Base-by-base conservation (phyloP, 2,888 invertebrate genomes). In the Callyntrura sp. region DNA sequence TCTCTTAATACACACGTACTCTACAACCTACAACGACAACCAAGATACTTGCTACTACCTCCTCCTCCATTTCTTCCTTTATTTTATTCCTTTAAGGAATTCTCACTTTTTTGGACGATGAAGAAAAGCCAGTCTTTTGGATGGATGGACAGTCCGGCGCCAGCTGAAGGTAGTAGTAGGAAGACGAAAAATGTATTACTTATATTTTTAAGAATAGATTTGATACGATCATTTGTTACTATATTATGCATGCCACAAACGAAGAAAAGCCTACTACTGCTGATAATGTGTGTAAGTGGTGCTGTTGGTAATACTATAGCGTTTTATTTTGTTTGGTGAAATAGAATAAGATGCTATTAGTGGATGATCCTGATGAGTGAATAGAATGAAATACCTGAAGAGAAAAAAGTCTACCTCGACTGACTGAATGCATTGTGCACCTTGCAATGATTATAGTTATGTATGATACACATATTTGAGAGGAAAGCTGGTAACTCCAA, bases 31-130 rank as follows among this genome's bases (percentile, higher is more conserved):
- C n/a, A n/a, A n/a, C n/a, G n/a, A n/a, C n/a, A n/a, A n/a, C n/a
- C n/a, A n/a, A n/a, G n/a, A n/a, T n/a, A n/a, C n/a, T n/a, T n/a
- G 20, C 43, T 25, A 17, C 68, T 68, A 60, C 82, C 62, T 43
- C 60, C 20, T 57, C 43, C 14, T 43, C 82, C 23, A 17, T 51
- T 68, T 83, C 68, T 55, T 83, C 35, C 62, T n/a, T n/a, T n/a
- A n/a, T n/a, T n/a, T n/a, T 70, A 43, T 65, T 70, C 82, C 82
- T 83, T 70, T 83, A 43, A 83, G 83, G 70, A 83, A 83, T 79
- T 76, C 79, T 83, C 83, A 28, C 65, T 82, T 84, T 85, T 76
- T 87, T 87, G 87, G 87, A 87, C 87, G 82, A 87, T 85, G 85
- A 62, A 81, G 85, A 62, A 81, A 82, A 87, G 81, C 87, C 87